Percentiles rank a stretch among this genome's conserved stretches.
Conservation (phyloP, 2,797 vertebrate genomes). For the Sorex maritimensis region DNA sequence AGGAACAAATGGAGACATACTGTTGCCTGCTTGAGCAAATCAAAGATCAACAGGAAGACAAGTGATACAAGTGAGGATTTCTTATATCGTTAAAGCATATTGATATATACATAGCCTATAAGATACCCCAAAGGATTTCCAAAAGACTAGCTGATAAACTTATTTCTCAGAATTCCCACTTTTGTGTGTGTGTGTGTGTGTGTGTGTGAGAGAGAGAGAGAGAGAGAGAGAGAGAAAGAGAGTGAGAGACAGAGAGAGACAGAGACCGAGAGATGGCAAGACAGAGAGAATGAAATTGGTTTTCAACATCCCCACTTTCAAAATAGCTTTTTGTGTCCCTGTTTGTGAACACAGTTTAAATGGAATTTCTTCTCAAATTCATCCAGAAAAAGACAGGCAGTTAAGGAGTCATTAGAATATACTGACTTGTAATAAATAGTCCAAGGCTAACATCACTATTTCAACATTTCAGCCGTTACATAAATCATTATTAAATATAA, state of each 20-base stretch:
- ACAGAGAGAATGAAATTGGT: neutral
- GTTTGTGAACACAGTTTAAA: conserved; percentile 56
- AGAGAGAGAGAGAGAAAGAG: no score
- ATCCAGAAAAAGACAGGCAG: conserved; percentile 66
- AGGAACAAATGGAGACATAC: no score
- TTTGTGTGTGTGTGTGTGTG: neutral
- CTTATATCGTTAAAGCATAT: neutral
- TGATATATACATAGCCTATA: neutral
- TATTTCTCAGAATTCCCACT: conserved; percentile 62
- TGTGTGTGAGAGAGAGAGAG: no score
- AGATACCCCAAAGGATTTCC: neutral
- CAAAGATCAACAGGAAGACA: no score
- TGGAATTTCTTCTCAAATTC: conserved; percentile 73
- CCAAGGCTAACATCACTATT: neutral
- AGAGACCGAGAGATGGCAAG: no score
- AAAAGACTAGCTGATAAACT: neutral
- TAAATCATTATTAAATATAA: conserved; percentile 70
- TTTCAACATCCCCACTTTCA: conserved; percentile 1
- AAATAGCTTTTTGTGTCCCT: conserved; percentile 69
- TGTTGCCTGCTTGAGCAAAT: no score
- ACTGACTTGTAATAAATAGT: conserved; percentile 24
- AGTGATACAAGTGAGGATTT: neutral
- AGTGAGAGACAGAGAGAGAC: no score
- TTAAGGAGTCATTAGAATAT: conserved; percentile 47
- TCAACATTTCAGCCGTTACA: conserved; percentile 16